A percentile compares a stretch with the other conserved stretches of the same genome.
phyloP scores from a whole-genome alignment of 2,797 vertebrate genomes.

The Xenops minutus region DNA sequence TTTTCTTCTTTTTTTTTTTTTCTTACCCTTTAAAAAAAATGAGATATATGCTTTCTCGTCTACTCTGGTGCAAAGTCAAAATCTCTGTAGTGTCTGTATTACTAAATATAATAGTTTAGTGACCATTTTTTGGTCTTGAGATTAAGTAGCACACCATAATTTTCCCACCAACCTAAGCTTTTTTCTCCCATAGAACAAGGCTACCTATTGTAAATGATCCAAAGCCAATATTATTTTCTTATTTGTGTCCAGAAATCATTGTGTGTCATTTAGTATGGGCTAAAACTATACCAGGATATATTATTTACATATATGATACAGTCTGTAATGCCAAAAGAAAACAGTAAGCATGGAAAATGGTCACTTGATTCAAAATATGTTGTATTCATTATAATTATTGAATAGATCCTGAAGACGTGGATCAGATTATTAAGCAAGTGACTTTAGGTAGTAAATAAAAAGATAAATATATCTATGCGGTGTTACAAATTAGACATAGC shows the following conservation, averaged over 20 bases:
- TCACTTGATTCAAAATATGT: not conserved
- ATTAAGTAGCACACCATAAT: not conserved
- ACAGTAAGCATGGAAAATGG: not conserved
- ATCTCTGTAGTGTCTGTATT: not conserved
- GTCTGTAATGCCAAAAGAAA: not conserved
- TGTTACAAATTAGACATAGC: not conserved
- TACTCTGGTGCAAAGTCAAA: not conserved
- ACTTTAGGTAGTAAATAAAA: not conserved
- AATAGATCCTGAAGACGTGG: not conserved
- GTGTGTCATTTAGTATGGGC: not conserved
- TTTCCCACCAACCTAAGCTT: not conserved
- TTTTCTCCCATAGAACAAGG: not conserved
- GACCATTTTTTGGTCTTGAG: not conserved
- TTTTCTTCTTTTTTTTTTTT: too few species aligned
- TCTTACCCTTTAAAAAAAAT: not conserved
- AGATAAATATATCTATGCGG: not conserved
- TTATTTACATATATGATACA: not conserved
- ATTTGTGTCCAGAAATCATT: not conserved
- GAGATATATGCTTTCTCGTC: rapidly evolving
- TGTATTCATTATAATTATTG: not conserved
- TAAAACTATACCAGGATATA: not conserved
- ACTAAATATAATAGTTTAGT: not conserved
- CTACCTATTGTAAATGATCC: not conserved
- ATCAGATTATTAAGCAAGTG: not conserved
- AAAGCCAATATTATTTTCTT: not conserved